Base-by-base conservation (phyloP, 2,797 vertebrate genomes). In the Macropodus opercularis region DNA sequence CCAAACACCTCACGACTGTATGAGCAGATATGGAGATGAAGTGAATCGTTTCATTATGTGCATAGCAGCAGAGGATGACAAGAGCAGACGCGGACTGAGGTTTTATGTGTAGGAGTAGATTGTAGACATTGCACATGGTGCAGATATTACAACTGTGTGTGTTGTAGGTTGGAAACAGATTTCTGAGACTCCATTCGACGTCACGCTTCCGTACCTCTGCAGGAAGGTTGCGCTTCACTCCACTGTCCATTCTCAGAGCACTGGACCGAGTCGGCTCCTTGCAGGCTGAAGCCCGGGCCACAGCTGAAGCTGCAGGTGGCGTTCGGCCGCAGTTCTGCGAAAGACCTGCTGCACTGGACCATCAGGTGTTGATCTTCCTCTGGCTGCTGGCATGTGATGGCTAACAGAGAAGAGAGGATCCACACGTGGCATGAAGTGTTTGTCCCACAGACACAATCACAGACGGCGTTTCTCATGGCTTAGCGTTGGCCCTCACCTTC, bases 231-330 rank as follows among this genome's bases (percentile, higher is more conserved):
- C 5, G 46, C 18, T 26, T 55, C 1, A 15, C 9, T 86, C 93
- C 93, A 94, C 23, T 57, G 46, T 47, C 92, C 93, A 0, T 85
- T 81, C 21, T 81, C 84, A 60, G 85, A 79, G 24, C 93, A 94
- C 39, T 59, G 34, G 29, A 83, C 24, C 4, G 21, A 44, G 1
- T 46, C 32, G 0, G 60, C 43, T 27, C 93, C 91, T 26, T 83
- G 60, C 32, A 92, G 35, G 4, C 54, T 12, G 46, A 90, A 92
- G 4, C 92, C 93, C 5, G 81, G 47, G 0, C 63, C 12, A 22
- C 94, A 94, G 48, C 39, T 80, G 72, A 94, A 92, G 17, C 47
- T 70, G 58, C 94, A 94, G 39, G 23, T 75, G 5, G 93, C 87
- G 19, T 60, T 78, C 38, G 85, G 87, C 8, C 43, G 32, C 60